Evolutionary conservation across 2,797 vertebrate species (phyloP), one percentile per base, ranked within the genome.

Genomic region (Hydrolagus colliei): DNA sequence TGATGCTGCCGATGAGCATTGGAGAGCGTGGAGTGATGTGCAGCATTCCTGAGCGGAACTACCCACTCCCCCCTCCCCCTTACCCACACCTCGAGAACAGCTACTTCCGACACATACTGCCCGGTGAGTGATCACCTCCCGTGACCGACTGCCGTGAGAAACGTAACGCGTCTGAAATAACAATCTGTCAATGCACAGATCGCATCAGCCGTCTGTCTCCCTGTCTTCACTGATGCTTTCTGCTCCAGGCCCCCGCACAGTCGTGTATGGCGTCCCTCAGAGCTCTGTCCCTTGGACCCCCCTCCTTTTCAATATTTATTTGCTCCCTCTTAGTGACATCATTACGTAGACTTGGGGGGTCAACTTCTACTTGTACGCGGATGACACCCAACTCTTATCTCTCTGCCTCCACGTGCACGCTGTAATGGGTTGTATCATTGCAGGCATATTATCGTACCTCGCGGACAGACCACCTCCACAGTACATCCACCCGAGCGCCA

Each of bases 1-100:
- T 99, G 88, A 99, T 99, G 98, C 95, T 99, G 88, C 98, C 98
- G 73, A 98, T 99, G 97, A 97, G 97, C 87, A 94, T 99, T 89
- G 97, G 96, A 13, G 98, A 99, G 91, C 94, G 97, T 90, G 97
- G 97, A 72, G 96, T 99, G 88, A 99, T 99, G 98, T 99, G 98
- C 88, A 96, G 98, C 89, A 92, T 99, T 86, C 97, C 96, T 1
- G 97, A 99, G 89, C 96, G 97, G 90, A 99, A 98, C 91, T 99
- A 98, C 88, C 94, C 97, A 71, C 91, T 99, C 88, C 98, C 98
- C 63, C 98, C 97, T 4, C 97, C 97, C 35, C 98, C 98, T 0
- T 99, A 99, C 92, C 96, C 98, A 62, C 97, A 99, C 91, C 92
- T 99, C 90, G 97, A 99, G 91, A 98, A 96, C 94, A 98, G 97